Evolutionary conservation across 2,888 invertebrate genomes (phyloP), one percentile per base, ranked within the genome.

Genomic region (Mayetiola destructor): DNA sequence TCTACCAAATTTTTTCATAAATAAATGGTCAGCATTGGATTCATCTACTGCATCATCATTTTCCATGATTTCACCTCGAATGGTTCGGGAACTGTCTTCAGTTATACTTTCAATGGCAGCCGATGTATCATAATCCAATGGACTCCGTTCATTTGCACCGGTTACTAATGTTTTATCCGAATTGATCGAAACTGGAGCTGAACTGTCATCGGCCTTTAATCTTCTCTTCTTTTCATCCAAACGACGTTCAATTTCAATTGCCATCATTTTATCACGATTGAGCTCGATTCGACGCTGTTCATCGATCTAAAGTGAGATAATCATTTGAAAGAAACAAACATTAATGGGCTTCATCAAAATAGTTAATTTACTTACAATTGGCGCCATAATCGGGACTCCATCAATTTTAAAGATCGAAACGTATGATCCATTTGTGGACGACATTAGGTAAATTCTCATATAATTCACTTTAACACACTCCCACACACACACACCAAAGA

Each of bases 361-460:
- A 10, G 6, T 39, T 9, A 18, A 40, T 20, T 20, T 48, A 75
- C 78, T 78, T 75, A 87, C 87, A 72, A 87, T 71, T 53, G 88
- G 87, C 56, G 87, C 86, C 60, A 88, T 76, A 61, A 88, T 80
- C 20, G 85, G 81, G 56, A 78, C 73, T 58, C 86, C 86, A 69
- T 81, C 80, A 62, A 86, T 76, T 75, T 80, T 82, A 68, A 87
- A 84, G 64, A 80, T 81, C 52, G 87, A 87, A 57, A 77, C 71
- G 66, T 81, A 84, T 20, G 48, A 14, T 5, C 16, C 21, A 12
- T n/a, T 27, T n/a, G 2, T 27, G n/a, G 23, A 59, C 73, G 48
- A 23, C 48, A 48, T 48, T 4, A n/a, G n/a, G n/a, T n/a, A n/a
- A n/a, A n/a, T n/a, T n/a, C n/a, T n/a, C n/a, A n/a, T n/a, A n/a